Base-by-base conservation (phyloP, 2,888 invertebrate genomes). In the Pedicia rivosa region DNA sequence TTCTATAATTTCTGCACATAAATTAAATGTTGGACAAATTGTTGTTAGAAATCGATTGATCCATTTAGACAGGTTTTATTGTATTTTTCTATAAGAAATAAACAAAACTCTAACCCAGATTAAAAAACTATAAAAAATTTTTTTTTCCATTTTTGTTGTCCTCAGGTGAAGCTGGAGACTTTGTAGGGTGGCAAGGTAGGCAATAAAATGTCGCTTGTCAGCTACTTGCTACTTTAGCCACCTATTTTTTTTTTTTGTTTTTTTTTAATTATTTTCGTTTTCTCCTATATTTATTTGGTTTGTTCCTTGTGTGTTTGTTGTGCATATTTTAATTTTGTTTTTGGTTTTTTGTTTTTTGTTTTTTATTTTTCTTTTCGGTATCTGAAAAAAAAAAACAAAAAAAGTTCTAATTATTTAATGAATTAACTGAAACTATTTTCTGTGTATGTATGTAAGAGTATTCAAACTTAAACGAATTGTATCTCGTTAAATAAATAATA, bases 171-270 rank as follows among this genome's bases (percentile, higher is more conserved):
- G 74, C 74, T 67, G 74, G 74, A 68, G 76, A 75, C 63, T 75
- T 74, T 73, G 74, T 74, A 69, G 72, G 72, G 70, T 74, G 74
- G 74, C 74, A 74, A 74, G 74, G 74, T 74, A 74, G 71, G 68
- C 67, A 68, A 65, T 36, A 40, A 37, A 33, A 39, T 43, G 42
- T 42, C 42, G 44, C 44, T 46, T 46, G 44, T 43, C 46, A 43
- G 43, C 43, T 43, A 41, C 41, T 41, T 32, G 15, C 33, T 55
- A 57, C 56, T 58, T n/a, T 57, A 50, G 49, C 24, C 53, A 52
- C 56, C 54, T 56, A 51, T 44, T 49, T 50, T 47, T 46, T 53
- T 48, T 49, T 49, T 43, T 48, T 43, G 25, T 36, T 40, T 19
- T 31, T 33, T 34, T 34, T n/a, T n/a, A n/a, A n/a, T n/a, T n/a